Evolutionary conservation across 1,140 invertebrate species (phyloP).

Genomic region (Habropoda laboriosa): DNA sequence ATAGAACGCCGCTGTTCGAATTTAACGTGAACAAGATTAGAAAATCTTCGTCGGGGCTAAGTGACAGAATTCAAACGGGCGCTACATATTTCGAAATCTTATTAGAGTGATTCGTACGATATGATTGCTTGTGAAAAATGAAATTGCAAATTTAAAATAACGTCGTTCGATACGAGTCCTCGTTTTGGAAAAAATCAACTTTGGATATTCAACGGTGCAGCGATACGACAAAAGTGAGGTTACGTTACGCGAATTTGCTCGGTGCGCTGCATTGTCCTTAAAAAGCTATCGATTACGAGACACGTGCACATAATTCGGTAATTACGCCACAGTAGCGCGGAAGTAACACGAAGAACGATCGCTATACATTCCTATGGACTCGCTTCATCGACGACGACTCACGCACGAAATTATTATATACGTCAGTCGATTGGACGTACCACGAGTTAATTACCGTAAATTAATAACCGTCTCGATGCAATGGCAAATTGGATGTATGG

Average conservation of each 20-base stretch:
- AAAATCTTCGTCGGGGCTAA: not conserved
- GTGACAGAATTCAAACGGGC: not conserved
- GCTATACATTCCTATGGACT: not conserved
- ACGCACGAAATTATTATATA: not conserved
- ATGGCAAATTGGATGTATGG: too few species aligned
- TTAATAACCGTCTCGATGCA: conserved; percentile 24
- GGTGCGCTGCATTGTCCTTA: too few species aligned
- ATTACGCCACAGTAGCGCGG: not conserved
- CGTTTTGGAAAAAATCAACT: too few species aligned
- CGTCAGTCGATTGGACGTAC: not conserved
- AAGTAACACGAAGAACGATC: not conserved
- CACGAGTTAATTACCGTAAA: conserved; percentile 25
- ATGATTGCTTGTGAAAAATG: too few species aligned
- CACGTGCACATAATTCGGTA: not conserved
- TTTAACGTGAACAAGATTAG: not conserved
- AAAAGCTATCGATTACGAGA: not conserved
- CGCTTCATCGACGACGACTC: not conserved
- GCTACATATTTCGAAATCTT: not conserved
- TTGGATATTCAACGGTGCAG: too few species aligned
- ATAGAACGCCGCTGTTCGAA: conserved; percentile 10
- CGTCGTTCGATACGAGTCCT: too few species aligned
- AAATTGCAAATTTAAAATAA: too few species aligned
- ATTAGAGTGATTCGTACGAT: too few species aligned
- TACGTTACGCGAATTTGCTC: too few species aligned
- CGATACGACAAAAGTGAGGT: too few species aligned